These are phyloP conservation scores for Urechis unicinctus DNA, from an alignment of 2,888 invertebrate genomes.

Conservation along the genomic window DNA sequence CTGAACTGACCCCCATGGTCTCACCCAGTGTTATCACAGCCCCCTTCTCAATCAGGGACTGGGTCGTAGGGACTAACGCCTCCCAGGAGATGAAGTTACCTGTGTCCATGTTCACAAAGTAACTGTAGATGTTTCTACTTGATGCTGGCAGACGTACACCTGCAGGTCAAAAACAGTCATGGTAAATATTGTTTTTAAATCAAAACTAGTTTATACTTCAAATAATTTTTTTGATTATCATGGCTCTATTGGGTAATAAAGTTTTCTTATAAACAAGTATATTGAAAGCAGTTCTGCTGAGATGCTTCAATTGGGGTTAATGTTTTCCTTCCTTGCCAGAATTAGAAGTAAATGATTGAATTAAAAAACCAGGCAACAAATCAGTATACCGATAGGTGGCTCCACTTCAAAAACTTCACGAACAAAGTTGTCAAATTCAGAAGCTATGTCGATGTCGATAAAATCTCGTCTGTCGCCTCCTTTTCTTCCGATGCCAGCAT, in stretches of 20 bases:
- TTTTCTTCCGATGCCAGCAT: slow-evolving; percentile 20
- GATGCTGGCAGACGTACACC: slow-evolving; percentile 47
- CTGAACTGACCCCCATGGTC: slow-evolving; percentile 29
- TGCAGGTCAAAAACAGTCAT: slow-evolving; percentile 12
- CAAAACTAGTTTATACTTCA: too few relatives aligned
- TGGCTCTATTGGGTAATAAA: too few relatives aligned
- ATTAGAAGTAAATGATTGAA: too few relatives aligned
- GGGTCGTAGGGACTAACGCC: slow-evolving; percentile 43
- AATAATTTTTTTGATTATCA: too few relatives aligned
- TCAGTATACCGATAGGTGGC: slow-evolving; percentile 46
- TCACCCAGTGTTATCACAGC: slow-evolving; percentile 45
- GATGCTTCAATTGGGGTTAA: too few relatives aligned
- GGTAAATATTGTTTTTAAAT: too few relatives aligned
- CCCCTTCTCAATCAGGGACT: slow-evolving; percentile 39
- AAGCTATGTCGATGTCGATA: slow-evolving; percentile 34
- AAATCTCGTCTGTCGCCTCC: slow-evolving; percentile 23
- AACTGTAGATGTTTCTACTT: slow-evolving; percentile 45
- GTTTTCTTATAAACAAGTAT: too few relatives aligned
- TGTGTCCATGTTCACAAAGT: slow-evolving; percentile 48
- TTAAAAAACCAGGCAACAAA: too few relatives aligned
- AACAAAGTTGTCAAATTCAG: slow-evolving; percentile 49
- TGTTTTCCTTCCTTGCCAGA: too few relatives aligned
- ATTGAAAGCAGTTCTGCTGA: too few relatives aligned
- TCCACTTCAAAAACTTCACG: slow-evolving; percentile 47
- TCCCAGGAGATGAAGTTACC: slow-evolving; percentile 48